Percentiles rank a stretch among this genome's conserved stretches.
Conservation (phyloP, 2,888 invertebrate genomes). For the Tachina fera region DNA sequence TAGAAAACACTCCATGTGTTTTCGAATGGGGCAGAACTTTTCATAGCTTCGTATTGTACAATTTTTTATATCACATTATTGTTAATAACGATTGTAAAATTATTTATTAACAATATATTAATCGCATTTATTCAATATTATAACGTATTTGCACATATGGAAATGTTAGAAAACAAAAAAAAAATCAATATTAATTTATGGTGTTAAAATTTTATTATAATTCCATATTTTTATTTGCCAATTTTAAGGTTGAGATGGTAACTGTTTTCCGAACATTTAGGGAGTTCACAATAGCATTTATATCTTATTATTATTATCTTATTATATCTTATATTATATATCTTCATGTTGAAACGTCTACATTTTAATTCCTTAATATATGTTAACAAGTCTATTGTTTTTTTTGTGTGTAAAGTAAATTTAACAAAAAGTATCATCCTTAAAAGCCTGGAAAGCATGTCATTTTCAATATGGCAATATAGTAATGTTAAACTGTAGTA, state of each 20-base stretch:
- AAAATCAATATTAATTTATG: neutral
- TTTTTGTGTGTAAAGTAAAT: neutral
- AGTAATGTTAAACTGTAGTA: too few species aligned
- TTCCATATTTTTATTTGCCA: constrained; percentile 24
- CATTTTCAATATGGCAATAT: neutral
- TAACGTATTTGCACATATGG: constrained; percentile 55
- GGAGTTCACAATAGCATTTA: too few species aligned
- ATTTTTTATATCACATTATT: constrained; percentile 14
- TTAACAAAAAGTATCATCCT: too few species aligned
- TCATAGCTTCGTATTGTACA: neutral
- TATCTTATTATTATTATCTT: too few species aligned
- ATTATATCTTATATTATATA: too few species aligned
- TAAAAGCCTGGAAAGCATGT: too few species aligned
- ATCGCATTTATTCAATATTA: neutral
- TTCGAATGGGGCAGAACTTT: neutral
- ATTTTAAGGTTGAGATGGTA: neutral
- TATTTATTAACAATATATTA: neutral
- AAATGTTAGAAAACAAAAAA: constrained; percentile 20
- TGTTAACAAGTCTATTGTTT: too few species aligned
- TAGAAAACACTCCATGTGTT: neutral
- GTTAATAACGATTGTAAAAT: neutral
- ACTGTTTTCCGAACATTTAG: neutral
- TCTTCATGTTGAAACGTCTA: too few species aligned
- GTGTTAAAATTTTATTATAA: constrained; percentile 37
- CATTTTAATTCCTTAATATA: too few species aligned